Base-by-base conservation (phyloP, 2,888 invertebrate species). In the Podabrus alpinus region DNA sequence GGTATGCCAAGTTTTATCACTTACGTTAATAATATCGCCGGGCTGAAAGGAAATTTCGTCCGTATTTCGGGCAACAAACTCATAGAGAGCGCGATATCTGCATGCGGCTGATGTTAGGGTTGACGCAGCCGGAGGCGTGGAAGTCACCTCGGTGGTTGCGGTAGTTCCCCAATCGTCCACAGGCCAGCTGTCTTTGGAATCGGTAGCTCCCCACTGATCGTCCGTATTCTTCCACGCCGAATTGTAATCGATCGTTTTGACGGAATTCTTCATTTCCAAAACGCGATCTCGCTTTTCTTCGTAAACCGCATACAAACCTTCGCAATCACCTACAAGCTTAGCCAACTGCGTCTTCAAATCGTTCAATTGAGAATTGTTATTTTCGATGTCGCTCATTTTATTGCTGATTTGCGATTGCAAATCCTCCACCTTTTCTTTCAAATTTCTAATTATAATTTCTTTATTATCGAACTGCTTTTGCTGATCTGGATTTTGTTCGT, bases 41-140 rank as follows among this genome's bases (percentile, higher is more conserved):
- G 97, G 96, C 86, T 95, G 94, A 82, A 99, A 93, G 16, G 95
- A 94, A 29, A 99, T 92, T 86, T 99, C 99, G 87, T 99, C 99
- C 0, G 91, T 90, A 81, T 97, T 97, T 69, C 98, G 90, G 0
- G 98, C 97, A 10, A 92, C 93, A 88, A 99, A 99, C 86, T 97
- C 97, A 86, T 96, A 99, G 66, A 99, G 90, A 15, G 97, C 98
- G 72, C 96, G 92, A 89, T 97, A 98, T 85, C 94, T 93, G 61
- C 89, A 89, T 76, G 90, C 89, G 59, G 90, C 90, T 73, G 88
- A 87, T 3, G 89, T 87, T 61, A 88, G 84, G 74, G 82, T 81
- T 15, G 62, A n/a, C 7, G 62, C 11, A 19, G 83, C 85, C 13
- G 88, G 84, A 5, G 86, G 85, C 9, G 83, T 80, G 75, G 81